These are phyloP conservation scores for Tinamus major DNA, from an alignment of 2,797 vertebrate species.

Conservation along the genomic window DNA sequence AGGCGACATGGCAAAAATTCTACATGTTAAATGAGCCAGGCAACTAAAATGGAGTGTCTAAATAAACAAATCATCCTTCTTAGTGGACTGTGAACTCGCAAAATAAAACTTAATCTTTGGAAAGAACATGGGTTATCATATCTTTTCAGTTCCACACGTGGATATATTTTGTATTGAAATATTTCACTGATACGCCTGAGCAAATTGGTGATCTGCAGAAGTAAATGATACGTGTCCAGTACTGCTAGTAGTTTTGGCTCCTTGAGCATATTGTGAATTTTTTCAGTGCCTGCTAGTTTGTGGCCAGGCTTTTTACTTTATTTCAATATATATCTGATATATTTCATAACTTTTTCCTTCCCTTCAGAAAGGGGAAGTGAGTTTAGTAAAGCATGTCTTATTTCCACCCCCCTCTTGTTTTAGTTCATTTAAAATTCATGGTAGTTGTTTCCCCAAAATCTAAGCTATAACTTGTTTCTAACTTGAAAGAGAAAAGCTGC, in stretches of 20 bases:
- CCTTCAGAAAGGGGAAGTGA: neutral
- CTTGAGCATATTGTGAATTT: neutral
- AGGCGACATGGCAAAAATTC: neutral
- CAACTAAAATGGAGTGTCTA: neutral
- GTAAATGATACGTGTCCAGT: neutral
- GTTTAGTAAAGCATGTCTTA: neutral
- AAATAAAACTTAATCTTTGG: neutral
- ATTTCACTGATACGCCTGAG: neutral
- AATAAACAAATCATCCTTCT: neutral
- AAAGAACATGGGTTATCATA: neutral
- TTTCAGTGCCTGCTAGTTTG: neutral
- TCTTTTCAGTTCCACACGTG: neutral
- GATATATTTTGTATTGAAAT: neutral
- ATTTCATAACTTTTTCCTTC: neutral
- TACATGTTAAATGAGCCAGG: neutral
- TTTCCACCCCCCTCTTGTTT: no score
- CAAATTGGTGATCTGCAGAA: neutral
- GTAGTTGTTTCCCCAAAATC: no score
- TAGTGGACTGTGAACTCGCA: neutral
- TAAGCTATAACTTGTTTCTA: neutral
- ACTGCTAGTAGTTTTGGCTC: neutral
- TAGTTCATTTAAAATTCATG: neutral
- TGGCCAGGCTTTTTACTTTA: neutral
- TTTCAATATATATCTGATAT: neutral
- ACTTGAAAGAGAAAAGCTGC: neutral